Base-by-base conservation (phyloP, 2,113 vertebrate genomes). In the Dasyurus viverrinus region DNA sequence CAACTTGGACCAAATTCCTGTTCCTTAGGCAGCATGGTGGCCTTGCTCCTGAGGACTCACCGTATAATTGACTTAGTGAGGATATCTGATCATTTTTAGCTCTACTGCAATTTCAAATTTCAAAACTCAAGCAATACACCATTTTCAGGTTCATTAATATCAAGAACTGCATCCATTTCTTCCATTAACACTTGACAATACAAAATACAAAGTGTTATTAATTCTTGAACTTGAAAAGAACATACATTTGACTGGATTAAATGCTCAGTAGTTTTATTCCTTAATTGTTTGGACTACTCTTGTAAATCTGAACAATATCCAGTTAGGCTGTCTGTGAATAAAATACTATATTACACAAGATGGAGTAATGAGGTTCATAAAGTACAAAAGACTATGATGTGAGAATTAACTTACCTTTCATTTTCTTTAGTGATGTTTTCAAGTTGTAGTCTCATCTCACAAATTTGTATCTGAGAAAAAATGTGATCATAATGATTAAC, bases 341-440 rank as follows among this genome's bases (percentile, higher is more conserved):
- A 93, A 95, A 92, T 46, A 92, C 14, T 26, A 92, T 91, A 76
- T 68, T 93, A 92, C 9, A 93, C 9, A 96, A 91, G 42, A 92
- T 94, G 91, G 91, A 30, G 94, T 54, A 90, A 1, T 48, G 89
- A n/a, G 47, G 16, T 89, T 68, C 92, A 91, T 30, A 93, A 89
- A 50, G 90, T 91, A 91, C 50, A 26, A 89, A 96, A 94, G 2
- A 94, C 53, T 14, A 19, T 84, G n/a, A 46, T 3, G 84, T 84
- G 30, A 54, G 48, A 93, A 91, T 8, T 76, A 36, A 53, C 57
- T 94, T 99, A 99, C 99, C 99, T 99, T 99, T 99, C 99, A 93
- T 99, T 99, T 98, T 99, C 99, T 90, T 98, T 98, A 96, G 99
- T 98, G 93, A 99, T 99, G 95, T 96, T 98, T 98, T 99, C 99